These are phyloP conservation scores for Darevskia mixta DNA, from an alignment of 2,797 vertebrate genomes.

Conservation along the genomic window DNA sequence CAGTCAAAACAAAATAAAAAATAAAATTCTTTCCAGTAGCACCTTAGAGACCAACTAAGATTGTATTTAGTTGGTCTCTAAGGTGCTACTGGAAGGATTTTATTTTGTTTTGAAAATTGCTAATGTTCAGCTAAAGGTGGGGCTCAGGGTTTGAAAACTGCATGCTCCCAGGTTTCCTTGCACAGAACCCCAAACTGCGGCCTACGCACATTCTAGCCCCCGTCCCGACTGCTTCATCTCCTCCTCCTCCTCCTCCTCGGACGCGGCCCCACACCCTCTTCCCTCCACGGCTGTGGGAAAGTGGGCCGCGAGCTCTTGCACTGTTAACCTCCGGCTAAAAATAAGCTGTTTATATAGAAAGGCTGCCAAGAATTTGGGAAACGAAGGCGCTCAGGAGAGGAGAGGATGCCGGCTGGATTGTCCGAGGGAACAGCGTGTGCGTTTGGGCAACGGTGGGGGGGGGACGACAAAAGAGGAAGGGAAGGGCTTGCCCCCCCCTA, in stretches of 20 bases:
- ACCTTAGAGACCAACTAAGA: too few species aligned
- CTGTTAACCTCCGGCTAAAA: slow-evolving; percentile 90
- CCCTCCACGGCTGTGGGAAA: slow-evolving; percentile 82
- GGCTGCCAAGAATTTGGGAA: slow-evolving; percentile 88
- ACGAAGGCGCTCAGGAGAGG: slow-evolving; percentile 79
- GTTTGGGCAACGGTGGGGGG: not conserved
- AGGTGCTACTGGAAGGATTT: too few species aligned
- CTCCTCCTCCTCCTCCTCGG: not conserved
- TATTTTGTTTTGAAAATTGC: too few species aligned
- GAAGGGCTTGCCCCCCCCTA: slow-evolving; percentile 36
- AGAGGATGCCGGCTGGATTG: slow-evolving; percentile 74
- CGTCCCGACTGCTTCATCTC: too few species aligned
- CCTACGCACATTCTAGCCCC: not conserved
- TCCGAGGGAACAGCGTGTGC: not conserved
- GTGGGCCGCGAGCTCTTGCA: slow-evolving; percentile 78
- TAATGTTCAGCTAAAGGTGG: not conserved
- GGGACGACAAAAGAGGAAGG: not conserved
- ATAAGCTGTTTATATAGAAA: slow-evolving; percentile 87
- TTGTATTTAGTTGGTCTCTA: too few species aligned
- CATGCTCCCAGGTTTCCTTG: not conserved
- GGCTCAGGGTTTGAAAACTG: not conserved
- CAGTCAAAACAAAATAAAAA: too few species aligned
- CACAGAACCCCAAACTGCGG: not conserved
- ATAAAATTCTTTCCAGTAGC: too few species aligned
- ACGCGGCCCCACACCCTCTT: slow-evolving; percentile 7